Percentiles rank a stretch among this genome's conserved stretches.
Evolutionary conservation across 2,888 invertebrate species (phyloP).

Genomic region (Epinotia ramella): DNA sequence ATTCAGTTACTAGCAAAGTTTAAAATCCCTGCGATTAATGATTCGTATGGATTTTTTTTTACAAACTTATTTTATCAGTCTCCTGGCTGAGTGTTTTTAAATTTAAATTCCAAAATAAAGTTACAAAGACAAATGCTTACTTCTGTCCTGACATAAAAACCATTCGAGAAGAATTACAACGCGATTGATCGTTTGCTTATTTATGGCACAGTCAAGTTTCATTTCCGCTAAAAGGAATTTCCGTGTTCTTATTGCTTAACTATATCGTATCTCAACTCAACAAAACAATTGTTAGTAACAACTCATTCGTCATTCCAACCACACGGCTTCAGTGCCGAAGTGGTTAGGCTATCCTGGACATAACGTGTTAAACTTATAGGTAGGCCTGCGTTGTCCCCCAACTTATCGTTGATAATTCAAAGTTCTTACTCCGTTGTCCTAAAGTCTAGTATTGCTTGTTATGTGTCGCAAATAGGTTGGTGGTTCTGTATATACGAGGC

Average conservation of each 20-base stretch:
- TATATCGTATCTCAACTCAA: conserved; percentile 1
- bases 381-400: conserved; percentile 3
- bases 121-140: neutral
- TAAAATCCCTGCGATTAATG: too few relatives aligned
- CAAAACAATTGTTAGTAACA: conserved; percentile 16
- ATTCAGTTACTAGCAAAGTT: too few relatives aligned
- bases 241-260: neutral
- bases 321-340: conserved; percentile 13
- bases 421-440: neutral
- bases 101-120: too few relatives aligned
- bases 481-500: conserved; percentile 23
- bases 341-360: conserved; percentile 28
- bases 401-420: neutral
- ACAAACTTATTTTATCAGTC: too few relatives aligned
- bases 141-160: neutral
- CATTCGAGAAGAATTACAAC: neutral
- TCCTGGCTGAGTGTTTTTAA: too few relatives aligned
- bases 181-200: conserved; percentile 4
- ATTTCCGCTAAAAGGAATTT: conserved; percentile 8
- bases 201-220: conserved; percentile 7
- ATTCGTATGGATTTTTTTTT: too few relatives aligned
- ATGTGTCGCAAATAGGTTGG: conserved; percentile 10
- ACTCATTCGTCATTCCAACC: conserved; percentile 23
- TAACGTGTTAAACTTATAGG: conserved; percentile 27
- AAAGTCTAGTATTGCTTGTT: conserved; percentile 2